Percentiles rank a stretch among this genome's conserved stretches.
phyloP scores from a whole-genome alignment of 1,140 invertebrate species.

The Hylaeus volcanicus region DNA sequence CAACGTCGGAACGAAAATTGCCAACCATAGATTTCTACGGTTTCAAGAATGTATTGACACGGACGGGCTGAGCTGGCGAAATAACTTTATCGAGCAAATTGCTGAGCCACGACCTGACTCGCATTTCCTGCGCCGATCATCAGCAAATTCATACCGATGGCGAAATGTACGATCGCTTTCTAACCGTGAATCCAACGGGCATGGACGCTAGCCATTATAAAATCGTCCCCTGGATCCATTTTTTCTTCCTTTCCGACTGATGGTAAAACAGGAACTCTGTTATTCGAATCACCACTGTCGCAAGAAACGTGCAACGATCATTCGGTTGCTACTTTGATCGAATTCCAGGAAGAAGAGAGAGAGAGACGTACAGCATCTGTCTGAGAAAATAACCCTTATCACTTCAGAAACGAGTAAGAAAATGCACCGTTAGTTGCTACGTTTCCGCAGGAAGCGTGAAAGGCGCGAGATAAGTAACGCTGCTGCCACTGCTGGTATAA shows the following conservation, averaged over 20 bases:
- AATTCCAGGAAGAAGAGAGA: too few relatives aligned
- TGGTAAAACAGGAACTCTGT: too few relatives aligned
- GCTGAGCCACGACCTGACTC: conserved; percentile 39
- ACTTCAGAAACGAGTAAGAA: not conserved
- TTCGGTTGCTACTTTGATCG: too few relatives aligned
- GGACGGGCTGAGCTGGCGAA: conserved; percentile 42
- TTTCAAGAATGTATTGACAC: conserved; percentile 40
- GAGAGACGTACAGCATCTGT: not conserved
- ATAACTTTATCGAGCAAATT: conserved; percentile 57
- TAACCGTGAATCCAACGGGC: not conserved
- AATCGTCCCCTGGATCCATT: too few relatives aligned
- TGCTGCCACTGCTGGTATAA: conserved; percentile 41
- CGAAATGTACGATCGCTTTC: conserved; percentile 17
- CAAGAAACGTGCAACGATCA: too few relatives aligned
- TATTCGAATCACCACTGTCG: too few relatives aligned
- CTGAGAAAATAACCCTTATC: not conserved
- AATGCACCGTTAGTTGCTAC: conserved; percentile 6
- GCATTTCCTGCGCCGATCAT: conserved; percentile 37
- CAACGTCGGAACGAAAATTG: conserved; percentile 30
- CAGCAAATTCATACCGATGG: conserved; percentile 55
- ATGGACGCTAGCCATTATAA: too few relatives aligned
- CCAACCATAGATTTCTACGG: conserved; percentile 25
- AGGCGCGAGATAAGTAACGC: conserved; percentile 46
- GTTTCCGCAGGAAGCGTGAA: conserved; percentile 56
- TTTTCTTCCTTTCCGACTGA: too few relatives aligned